phyloP scores from a whole-genome alignment of 2,888 invertebrate genomes.

The Pachliopta kotzebuea region DNA sequence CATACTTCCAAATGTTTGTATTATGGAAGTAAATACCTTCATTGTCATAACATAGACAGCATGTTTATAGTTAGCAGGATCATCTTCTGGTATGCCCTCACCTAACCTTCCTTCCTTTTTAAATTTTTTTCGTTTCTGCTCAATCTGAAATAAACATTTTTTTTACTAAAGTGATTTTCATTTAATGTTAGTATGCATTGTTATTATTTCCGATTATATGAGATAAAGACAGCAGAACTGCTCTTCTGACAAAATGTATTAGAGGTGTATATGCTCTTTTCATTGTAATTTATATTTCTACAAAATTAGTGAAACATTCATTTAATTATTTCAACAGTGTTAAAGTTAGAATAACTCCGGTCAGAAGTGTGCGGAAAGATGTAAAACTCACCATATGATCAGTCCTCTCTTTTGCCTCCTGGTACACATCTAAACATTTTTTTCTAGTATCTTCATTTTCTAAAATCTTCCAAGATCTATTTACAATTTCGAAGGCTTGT shows the following conservation, averaged over 20 bases:
- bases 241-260: too few relatives aligned
- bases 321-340: too few relatives aligned
- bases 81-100: slow-evolving; percentile 92
- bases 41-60: slow-evolving; percentile 99
- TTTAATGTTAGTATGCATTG: too few relatives aligned
- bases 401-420: slow-evolving; percentile 97
- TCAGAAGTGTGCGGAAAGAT: background rate
- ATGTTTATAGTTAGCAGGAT: slow-evolving; percentile 92
- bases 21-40: slow-evolving; percentile 85
- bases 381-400: slow-evolving; percentile 89
- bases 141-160: slow-evolving; percentile 81
- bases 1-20: too few relatives aligned
- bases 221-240: too few relatives aligned
- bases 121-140: slow-evolving; percentile 95
- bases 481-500: slow-evolving; percentile 94
- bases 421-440: slow-evolving; percentile 97
- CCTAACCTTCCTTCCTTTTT: slow-evolving; percentile 92
- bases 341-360: too few relatives aligned
- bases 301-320: too few relatives aligned
- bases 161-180: too few relatives aligned
- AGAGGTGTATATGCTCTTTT: too few relatives aligned
- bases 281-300: too few relatives aligned
- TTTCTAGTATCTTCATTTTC: slow-evolving; percentile 97
- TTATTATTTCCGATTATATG: too few relatives aligned
- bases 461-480: slow-evolving; percentile 96